phyloP scores from a whole-genome alignment of 2,113 vertebrate species.

The Actinemys pallida region DNA sequence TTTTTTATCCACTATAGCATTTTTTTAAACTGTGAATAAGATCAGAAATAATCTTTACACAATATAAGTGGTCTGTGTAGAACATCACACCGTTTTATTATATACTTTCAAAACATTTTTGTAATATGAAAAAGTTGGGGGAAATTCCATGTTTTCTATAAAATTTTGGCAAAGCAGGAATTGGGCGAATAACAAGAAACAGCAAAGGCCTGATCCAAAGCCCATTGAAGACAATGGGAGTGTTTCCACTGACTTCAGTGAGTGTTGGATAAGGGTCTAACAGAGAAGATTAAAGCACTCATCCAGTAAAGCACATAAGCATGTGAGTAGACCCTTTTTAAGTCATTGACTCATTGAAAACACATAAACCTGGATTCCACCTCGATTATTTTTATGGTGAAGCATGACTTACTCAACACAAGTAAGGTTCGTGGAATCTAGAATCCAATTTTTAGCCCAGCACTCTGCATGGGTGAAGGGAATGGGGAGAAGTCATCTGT shows the following conservation, averaged over 20 bases:
- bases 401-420: not conserved
- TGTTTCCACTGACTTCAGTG: not conserved
- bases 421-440: not conserved
- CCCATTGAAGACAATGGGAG: not conserved
- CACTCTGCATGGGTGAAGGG: not conserved
- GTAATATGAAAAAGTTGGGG: not conserved
- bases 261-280: not conserved
- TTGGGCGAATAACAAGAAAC: not conserved
- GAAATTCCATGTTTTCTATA: not conserved
- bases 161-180: slow-evolving; percentile 17
- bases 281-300: slow-evolving; percentile 15
- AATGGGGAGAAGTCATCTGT: not conserved
- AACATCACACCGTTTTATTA: not conserved
- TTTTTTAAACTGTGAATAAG: not conserved
- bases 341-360: not conserved
- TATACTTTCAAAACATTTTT: not conserved
- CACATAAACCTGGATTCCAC: slow-evolving; percentile 5
- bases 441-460: fast-evolving
- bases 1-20: not conserved
- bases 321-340: not conserved
- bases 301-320: slow-evolving; percentile 39
- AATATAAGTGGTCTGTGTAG: not conserved
- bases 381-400: not conserved
- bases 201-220: slow-evolving; percentile 8
- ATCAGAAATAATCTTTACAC: not conserved